Percentiles rank a stretch among this genome's conserved stretches.
Conservation (phyloP, 2,888 invertebrate species). For the Branchellion lobata region DNA sequence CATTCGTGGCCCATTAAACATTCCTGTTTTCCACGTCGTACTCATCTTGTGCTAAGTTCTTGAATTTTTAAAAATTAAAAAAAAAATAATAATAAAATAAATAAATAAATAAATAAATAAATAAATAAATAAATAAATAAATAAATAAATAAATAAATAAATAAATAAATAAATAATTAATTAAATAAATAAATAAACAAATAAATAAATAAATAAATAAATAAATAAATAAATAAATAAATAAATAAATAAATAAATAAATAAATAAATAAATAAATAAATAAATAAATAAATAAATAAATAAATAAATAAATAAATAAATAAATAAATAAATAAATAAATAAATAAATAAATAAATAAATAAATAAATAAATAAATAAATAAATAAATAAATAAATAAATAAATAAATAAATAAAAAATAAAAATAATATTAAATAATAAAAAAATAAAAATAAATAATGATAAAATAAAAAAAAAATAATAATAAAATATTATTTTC, state of each 20-base stretch:
- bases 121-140: neutral
- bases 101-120: constrained; percentile 67
- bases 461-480: constrained; percentile 5
- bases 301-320: neutral
- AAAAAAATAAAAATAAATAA: neutral
- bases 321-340: neutral
- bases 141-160: constrained; percentile 10
- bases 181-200: neutral
- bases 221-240: constrained; percentile 8
- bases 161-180: constrained; percentile 16
- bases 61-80: too few relatives aligned
- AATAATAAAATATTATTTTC: neutral
- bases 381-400: too few relatives aligned
- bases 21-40: too few relatives aligned
- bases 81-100: too few relatives aligned
- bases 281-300: neutral
- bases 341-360: too few relatives aligned
- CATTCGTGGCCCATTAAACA: too few relatives aligned
- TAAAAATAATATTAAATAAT: too few relatives aligned
- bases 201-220: neutral
- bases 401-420: too few relatives aligned
- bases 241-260: neutral
- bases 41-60: too few relatives aligned
- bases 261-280: neutral
- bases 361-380: too few relatives aligned